Conservation (phyloP, 2,113 vertebrate genomes). For the Apodemus speciosus region DNA sequence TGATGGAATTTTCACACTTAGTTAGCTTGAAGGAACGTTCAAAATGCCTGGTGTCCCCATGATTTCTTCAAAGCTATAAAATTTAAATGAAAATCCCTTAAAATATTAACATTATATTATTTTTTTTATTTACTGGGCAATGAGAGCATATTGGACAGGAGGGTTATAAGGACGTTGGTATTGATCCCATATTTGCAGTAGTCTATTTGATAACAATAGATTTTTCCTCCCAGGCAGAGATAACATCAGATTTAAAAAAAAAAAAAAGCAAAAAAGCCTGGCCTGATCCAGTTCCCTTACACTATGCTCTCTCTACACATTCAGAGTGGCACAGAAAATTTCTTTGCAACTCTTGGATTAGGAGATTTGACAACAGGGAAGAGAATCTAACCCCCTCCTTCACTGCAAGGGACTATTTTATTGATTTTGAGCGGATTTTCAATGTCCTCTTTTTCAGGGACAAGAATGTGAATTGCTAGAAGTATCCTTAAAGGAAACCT, state of each 20-base stretch:
- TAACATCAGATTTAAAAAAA: not conserved
- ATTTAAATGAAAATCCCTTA: constrained; percentile 27
- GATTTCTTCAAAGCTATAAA: constrained; percentile 26
- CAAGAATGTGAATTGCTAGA: constrained; percentile 52
- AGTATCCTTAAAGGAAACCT: constrained; percentile 72
- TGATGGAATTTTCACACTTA: constrained; percentile 70
- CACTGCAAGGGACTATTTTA: constrained; percentile 36
- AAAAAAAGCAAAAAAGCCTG: not conserved
- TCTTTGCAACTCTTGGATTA: constrained; percentile 32
- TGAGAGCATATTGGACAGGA: not conserved
- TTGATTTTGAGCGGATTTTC: constrained; percentile 58
- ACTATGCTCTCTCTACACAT: not conserved
- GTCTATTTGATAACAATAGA: constrained; percentile 27
- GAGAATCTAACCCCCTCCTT: not conserved
- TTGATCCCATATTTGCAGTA: not conserved
- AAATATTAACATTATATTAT: constrained; percentile 7
- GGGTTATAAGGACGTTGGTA: not conserved
- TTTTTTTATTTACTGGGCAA: not conserved
- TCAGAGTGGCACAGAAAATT: not conserved
- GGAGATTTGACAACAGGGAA: not conserved
- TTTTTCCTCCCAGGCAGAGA: not conserved
- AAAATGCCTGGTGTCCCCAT: not conserved
- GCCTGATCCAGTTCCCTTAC: not conserved
- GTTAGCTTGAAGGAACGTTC: constrained; percentile 53
- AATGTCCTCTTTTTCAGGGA: constrained; percentile 49